Conservation (phyloP, 2,113 vertebrate species). For the Actenoides hombroni region DNA sequence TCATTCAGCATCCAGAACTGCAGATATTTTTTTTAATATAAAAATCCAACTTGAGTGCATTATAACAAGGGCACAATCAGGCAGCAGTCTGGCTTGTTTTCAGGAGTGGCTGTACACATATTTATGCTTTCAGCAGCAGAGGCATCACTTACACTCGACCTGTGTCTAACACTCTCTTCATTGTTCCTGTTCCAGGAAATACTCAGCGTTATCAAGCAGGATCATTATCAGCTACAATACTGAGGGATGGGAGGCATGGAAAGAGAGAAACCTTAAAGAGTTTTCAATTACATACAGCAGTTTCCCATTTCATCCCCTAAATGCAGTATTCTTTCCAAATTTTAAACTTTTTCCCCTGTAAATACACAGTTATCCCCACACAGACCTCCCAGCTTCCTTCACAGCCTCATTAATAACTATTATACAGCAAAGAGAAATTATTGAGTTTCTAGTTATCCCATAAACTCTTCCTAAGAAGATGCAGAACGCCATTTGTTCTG, state of each 20-base stretch:
- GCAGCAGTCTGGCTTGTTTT: fast-evolving
- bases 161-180: not conserved
- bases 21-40: not conserved
- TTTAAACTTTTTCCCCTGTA: not conserved
- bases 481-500: fast-evolving
- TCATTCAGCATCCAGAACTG: not conserved
- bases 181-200: not conserved
- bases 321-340: not conserved
- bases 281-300: not conserved
- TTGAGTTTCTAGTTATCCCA: not conserved
- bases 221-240: fast-evolving
- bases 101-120: fast-evolving
- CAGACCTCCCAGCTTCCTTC: fast-evolving
- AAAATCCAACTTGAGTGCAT: not conserved
- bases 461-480: not conserved
- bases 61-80: not conserved
- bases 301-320: not conserved
- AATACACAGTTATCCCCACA: not conserved
- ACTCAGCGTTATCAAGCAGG: not conserved
- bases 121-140: not conserved
- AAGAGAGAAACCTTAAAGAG: not conserved
- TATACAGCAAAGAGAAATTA: not conserved
- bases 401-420: not conserved
- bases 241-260: fast-evolving
- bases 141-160: not conserved